Conservation (phyloP, 2,888 invertebrate species). For the Stictocephala bisonia region DNA sequence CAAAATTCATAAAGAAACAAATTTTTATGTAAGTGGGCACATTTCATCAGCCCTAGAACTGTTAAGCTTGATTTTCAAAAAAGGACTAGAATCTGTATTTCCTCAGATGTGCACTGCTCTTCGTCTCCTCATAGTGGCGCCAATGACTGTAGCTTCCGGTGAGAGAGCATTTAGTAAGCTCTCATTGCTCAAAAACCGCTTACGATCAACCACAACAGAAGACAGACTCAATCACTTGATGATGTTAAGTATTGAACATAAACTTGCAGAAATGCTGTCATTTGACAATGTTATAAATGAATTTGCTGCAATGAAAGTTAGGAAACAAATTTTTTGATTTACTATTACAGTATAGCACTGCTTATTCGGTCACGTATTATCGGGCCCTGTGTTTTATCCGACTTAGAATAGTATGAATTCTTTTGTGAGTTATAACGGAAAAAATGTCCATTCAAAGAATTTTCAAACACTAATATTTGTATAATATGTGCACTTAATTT, state of each 20-base stretch:
- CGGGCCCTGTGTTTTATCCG: too few relatives aligned
- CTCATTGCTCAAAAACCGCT: background rate
- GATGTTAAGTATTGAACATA: background rate
- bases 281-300: conserved; percentile 10
- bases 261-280: background rate
- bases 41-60: background rate
- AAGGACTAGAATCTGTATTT: conserved; percentile 9
- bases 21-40: background rate
- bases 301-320: conserved; percentile 1
- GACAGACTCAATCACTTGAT: conserved; percentile 19
- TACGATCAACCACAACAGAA: background rate
- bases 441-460: too few relatives aligned
- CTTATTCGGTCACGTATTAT: too few relatives aligned
- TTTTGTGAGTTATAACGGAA: too few relatives aligned
- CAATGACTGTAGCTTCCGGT: background rate
- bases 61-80: background rate
- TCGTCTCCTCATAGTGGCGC: background rate
- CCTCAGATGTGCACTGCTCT: background rate
- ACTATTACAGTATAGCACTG: too few relatives aligned
- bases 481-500: too few relatives aligned
- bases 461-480: too few relatives aligned
- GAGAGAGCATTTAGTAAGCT: conserved; percentile 17
- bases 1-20: background rate
- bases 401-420: too few relatives aligned
- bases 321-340: background rate